Conservation (phyloP, 2,888 invertebrate genomes). For the Calliphora vomitoria region DNA sequence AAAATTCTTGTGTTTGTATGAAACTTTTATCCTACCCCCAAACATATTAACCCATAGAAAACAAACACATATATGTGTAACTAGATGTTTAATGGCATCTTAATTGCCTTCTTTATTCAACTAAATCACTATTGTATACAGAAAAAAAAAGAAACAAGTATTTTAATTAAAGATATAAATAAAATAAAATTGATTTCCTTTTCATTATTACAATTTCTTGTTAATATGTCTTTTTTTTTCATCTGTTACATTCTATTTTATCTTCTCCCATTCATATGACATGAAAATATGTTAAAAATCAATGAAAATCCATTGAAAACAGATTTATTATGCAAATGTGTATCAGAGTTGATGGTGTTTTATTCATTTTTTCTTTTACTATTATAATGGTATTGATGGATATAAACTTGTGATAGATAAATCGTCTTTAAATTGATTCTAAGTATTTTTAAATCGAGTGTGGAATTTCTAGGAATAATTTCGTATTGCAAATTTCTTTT, state of each 20-base stretch:
- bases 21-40: neutral
- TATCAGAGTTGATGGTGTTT: constrained; percentile 59
- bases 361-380: constrained; percentile 37
- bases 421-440: neutral
- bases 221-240: neutral
- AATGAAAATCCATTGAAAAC: constrained; percentile 75
- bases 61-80: neutral
- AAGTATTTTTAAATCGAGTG: too few species aligned
- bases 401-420: constrained; percentile 18
- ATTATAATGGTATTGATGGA: constrained; percentile 42
- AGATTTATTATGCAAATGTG: constrained; percentile 76
- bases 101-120: constrained; percentile 17
- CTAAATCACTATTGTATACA: constrained; percentile 6
- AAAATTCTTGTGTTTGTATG: neutral
- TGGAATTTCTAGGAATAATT: too few species aligned
- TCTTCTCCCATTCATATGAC: constrained; percentile 32
- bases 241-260: neutral
- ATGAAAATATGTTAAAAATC: constrained; percentile 66
- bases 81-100: constrained; percentile 22
- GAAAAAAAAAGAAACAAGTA: neutral
- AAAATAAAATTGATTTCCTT: constrained; percentile 17
- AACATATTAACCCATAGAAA: neutral
- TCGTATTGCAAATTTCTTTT: neutral
- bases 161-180: constrained; percentile 48
- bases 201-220: constrained; percentile 2